Conservation (phyloP, 1,140 invertebrate genomes). For the Brachionus calyciflorus region DNA sequence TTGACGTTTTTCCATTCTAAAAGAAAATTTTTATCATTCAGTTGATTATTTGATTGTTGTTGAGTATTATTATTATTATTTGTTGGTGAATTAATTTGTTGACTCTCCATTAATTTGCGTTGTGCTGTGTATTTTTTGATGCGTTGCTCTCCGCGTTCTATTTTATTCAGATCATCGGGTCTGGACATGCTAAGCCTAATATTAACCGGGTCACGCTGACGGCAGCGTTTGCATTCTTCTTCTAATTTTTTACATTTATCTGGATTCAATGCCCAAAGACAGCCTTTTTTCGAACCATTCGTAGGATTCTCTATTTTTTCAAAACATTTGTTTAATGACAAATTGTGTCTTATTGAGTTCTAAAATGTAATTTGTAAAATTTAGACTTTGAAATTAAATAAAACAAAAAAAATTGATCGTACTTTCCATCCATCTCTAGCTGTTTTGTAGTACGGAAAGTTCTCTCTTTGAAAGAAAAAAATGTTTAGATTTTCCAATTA, state of each 20-base stretch:
- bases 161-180: conserved; percentile 62
- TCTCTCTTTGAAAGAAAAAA: conserved; percentile 71
- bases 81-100: background rate
- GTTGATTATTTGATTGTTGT: conserved; percentile 33
- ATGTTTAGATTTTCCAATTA: too few relatives aligned
- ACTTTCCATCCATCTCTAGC: conserved; percentile 92
- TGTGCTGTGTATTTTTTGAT: conserved; percentile 42
- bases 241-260: conserved; percentile 91
- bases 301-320: conserved; percentile 85
- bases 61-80: background rate
- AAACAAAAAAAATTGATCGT: conserved; percentile 48
- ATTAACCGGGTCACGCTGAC: conserved; percentile 78
- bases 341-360: conserved; percentile 90
- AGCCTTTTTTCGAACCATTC: conserved; percentile 66
- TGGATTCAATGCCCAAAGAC: conserved; percentile 92
- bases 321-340: conserved; percentile 94
- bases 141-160: conserved; percentile 43
- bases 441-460: conserved; percentile 95
- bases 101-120: conserved; percentile 35
- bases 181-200: conserved; percentile 80
- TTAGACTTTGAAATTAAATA: background rate
- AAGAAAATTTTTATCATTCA: conserved; percentile 28
- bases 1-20: conserved; percentile 18
- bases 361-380: conserved; percentile 47
- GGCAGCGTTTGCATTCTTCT: conserved; percentile 93